Conservation (phyloP, 2,113 vertebrate genomes). For the Mobula birostris region DNA sequence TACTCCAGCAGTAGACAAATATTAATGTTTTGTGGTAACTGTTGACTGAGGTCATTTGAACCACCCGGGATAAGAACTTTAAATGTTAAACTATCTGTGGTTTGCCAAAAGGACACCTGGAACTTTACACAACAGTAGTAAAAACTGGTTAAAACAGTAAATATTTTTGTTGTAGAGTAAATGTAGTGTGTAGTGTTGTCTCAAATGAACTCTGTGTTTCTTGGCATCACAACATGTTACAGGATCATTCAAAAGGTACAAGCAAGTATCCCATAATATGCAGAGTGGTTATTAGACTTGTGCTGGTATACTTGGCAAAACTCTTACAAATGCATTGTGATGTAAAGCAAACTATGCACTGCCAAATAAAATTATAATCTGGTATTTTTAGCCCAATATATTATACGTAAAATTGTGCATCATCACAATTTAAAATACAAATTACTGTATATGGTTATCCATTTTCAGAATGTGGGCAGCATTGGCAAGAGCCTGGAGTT, state of each 20-base stretch:
- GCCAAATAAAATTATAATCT: not conserved
- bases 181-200: not conserved
- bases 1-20: not conserved
- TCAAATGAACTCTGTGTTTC: conserved; percentile 21
- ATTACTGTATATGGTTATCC: not conserved
- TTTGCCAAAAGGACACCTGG: not conserved
- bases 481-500: not conserved
- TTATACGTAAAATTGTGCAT: not conserved
- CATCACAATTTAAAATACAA: not conserved
- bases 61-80: conserved; percentile 5
- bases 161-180: not conserved
- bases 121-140: not conserved
- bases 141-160: conserved; percentile 10
- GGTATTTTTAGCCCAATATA: not conserved
- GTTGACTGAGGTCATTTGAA: conserved; percentile 7
- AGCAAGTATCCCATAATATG: not conserved
- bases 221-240: not conserved
- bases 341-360: not conserved
- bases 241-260: conserved; percentile 1
- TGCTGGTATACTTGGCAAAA: not conserved
- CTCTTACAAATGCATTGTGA: not conserved
- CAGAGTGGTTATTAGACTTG: not conserved
- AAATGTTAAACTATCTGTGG: not conserved
- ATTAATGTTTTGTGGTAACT: too few relatives aligned
- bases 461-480: not conserved